A percentile compares a stretch with the other conserved stretches of the same genome.
These are phyloP conservation scores for Ips nitidus DNA, from an alignment of 1,140 invertebrate species.

Conservation along the genomic window DNA sequence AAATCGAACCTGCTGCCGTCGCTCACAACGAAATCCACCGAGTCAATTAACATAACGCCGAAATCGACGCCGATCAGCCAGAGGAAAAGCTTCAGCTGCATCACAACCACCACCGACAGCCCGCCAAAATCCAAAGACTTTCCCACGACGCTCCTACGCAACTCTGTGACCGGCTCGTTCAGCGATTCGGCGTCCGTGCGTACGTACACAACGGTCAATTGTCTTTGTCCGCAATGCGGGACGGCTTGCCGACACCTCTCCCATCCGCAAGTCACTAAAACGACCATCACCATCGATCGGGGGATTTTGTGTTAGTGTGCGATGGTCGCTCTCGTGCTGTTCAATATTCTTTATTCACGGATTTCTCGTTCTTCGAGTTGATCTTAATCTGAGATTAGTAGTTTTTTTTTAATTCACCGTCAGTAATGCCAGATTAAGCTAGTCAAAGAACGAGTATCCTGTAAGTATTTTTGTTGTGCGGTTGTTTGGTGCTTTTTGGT, in stretches of 20 bases:
- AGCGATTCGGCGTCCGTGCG: slow-evolving; percentile 43
- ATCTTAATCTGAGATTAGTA: too few relatives aligned
- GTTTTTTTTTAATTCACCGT: too few relatives aligned
- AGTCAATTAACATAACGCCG: slow-evolving; percentile 40
- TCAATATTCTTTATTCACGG: too few relatives aligned
- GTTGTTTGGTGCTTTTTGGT: too few relatives aligned
- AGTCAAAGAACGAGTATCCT: too few relatives aligned
- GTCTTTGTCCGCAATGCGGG: slow-evolving; percentile 52
- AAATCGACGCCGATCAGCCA: slow-evolving; percentile 47
- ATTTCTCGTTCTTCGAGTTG: too few relatives aligned
- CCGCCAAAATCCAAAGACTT: slow-evolving; percentile 40
- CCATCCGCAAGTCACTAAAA: slow-evolving; percentile 49
- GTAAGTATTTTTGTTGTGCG: too few relatives aligned
- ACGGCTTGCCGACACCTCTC: slow-evolving; percentile 50
- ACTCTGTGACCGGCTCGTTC: slow-evolving; percentile 42
- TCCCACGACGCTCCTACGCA: slow-evolving; percentile 36
- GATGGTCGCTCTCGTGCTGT: not conserved
- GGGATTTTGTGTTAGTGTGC: slow-evolving; percentile 51
- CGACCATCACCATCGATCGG: slow-evolving; percentile 51
- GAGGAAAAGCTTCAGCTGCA: slow-evolving; percentile 44
- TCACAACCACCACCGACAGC: slow-evolving; percentile 21
- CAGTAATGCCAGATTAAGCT: too few relatives aligned
- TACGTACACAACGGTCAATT: slow-evolving; percentile 48
- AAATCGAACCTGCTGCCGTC: slow-evolving; percentile 43
- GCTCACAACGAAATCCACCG: slow-evolving; percentile 34